Evolutionary conservation across 2,113 vertebrate species (phyloP), one percentile per base, ranked within the genome.

Genomic region (Riparia riparia): DNA sequence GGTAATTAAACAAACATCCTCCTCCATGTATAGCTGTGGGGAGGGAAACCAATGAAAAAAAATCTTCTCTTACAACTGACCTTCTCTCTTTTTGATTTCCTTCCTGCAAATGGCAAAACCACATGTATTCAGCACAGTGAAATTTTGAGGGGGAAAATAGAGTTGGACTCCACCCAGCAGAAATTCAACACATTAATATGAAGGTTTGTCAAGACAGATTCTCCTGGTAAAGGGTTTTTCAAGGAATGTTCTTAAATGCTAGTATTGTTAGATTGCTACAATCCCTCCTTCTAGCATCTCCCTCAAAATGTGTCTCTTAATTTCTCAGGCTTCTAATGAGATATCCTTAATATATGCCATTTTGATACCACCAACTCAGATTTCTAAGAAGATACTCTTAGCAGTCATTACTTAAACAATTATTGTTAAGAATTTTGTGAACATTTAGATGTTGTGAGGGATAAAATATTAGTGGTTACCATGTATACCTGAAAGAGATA

Each of bases 1-100:
- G 41, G 37, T 93, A 96, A 96, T 96, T 94, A 96, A 87, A 92
- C 89, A 97, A 97, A 91, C 58, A 85, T 18, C 50, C 34, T 80
- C 54, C 42, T 79, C 5, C 1, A 34, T 63, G n/a, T 61, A 61
- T 42, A 77, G 73, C 73, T 95, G 34, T 87, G 66, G 45, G 66
- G 53, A 87, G 65, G 45, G 57, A 91, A 93, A 57, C 53, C 16
- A 39, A 24, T 15, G 32, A 39, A 2, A 78, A 86, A 26, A 65
- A 50, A 28, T 31, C 41, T 80, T 87, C 25, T 19, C 78, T 91
- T 93, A 42, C 28, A 65, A 79, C n/a, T 80, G 73, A 87, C 21
- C 42, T 95, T 84, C 91, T 63, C n/a, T 69, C n/a, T 49, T 25
- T 57, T 44, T 9, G 17, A 61, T 89, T 90, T 86, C 60, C 34